Conservation (phyloP, 1,140 invertebrate genomes). For the Drosophila aff. region DNA sequence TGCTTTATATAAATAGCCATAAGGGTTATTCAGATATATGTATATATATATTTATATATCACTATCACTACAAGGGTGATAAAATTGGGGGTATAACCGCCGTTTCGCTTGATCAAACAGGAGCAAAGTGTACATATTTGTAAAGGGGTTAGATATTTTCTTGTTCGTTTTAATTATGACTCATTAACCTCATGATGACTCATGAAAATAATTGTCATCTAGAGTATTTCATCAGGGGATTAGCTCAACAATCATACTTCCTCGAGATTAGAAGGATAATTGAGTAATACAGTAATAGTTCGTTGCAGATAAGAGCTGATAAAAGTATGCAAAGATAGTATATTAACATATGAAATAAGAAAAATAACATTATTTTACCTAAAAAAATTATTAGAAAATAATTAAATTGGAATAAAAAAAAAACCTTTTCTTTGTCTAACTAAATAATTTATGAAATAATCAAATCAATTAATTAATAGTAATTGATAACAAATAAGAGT, state of each 20-base stretch:
- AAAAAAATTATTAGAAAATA: not conserved
- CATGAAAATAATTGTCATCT: conserved; percentile 1
- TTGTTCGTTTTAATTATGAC: conserved; percentile 12
- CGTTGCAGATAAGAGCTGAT: conserved; percentile 5
- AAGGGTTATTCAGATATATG: conserved; percentile 18
- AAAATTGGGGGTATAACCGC: conserved; percentile 3
- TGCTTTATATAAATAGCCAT: conserved; percentile 36
- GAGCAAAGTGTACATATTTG: not conserved
- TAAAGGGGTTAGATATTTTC: not conserved
- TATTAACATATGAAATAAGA: not conserved
- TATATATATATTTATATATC: not conserved
- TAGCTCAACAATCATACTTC: not conserved
- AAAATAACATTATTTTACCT: no score
- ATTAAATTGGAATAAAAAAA: not conserved
- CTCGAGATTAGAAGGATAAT: conserved; percentile 1
- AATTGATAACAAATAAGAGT: not conserved
- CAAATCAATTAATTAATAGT: not conserved
- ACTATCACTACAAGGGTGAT: conserved; percentile 13
- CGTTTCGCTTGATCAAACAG: conserved; percentile 24
- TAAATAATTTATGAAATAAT: not conserved
- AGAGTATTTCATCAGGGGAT: conserved; percentile 1
- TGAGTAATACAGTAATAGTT: conserved; percentile 13
- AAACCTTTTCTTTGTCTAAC: not conserved
- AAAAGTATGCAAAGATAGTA: not conserved
- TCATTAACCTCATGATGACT: conserved; percentile 6